Evolutionary conservation across 2,888 invertebrate species (phyloP).

Genomic region (Pristionchus entomophagus): DNA sequence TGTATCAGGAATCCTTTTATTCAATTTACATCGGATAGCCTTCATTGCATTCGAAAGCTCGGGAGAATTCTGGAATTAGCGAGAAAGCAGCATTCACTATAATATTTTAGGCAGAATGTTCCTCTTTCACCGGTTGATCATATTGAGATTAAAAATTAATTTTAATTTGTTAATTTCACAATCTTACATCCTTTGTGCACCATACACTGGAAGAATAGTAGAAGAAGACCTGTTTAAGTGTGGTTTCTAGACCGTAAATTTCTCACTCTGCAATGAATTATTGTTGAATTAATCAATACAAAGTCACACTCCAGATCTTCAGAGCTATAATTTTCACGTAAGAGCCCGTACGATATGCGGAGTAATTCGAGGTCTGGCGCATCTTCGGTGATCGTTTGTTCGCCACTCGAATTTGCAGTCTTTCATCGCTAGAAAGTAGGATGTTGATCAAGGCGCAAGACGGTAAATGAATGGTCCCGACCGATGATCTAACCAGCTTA

Average conservation of each 20-base stretch:
- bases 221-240: constrained; percentile 4
- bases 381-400: neutral
- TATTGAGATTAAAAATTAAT: too few species aligned
- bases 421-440: too few species aligned
- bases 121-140: too few species aligned
- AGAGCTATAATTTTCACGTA: neutral
- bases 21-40: neutral
- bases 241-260: neutral
- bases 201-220: neutral
- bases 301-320: neutral
- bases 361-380: neutral
- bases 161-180: too few species aligned
- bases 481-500: too few species aligned
- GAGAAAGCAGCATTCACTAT: neutral
- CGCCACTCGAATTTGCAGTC: neutral
- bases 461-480: too few species aligned
- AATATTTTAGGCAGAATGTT: neutral
- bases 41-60: neutral
- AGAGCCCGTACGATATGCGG: neutral
- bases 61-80: neutral
- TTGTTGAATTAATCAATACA: neutral
- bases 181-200: neutral
- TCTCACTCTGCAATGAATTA: neutral
- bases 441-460: too few species aligned
- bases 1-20: neutral